A percentile compares a stretch with the other conserved stretches of the same genome.
These are phyloP conservation scores for Oophaga sylvatica DNA, from an alignment of 2,797 vertebrate genomes.

Conservation along the genomic window DNA sequence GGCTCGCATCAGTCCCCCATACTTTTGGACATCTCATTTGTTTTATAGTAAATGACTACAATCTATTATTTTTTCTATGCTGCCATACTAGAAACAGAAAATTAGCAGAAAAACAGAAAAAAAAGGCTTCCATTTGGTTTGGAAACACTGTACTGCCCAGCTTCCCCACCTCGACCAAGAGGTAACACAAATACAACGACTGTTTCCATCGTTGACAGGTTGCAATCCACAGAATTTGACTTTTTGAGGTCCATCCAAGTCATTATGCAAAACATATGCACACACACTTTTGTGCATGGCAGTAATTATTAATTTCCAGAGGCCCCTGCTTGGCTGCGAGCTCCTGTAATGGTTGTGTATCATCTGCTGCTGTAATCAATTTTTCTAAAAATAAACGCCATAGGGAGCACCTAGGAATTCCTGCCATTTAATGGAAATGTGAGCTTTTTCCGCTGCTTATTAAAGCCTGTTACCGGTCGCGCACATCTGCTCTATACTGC, in stretches of 20 bases:
- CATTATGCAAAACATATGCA: slow-evolving; percentile 59
- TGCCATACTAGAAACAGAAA: background rate
- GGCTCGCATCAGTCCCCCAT: background rate
- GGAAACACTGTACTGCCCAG: background rate
- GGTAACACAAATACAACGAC: slow-evolving; percentile 26
- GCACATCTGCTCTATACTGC: slow-evolving; percentile 4
- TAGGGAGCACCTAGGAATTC: slow-evolving; percentile 54
- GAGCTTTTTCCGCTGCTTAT: slow-evolving; percentile 28
- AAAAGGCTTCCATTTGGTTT: background rate
- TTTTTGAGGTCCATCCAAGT: slow-evolving; percentile 56
- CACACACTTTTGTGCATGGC: slow-evolving; percentile 39
- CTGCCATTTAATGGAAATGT: slow-evolving; percentile 36
- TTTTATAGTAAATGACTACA: too few species aligned
- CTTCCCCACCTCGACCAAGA: background rate
- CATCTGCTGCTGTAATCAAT: slow-evolving; percentile 57
- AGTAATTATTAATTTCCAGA: slow-evolving; percentile 59
- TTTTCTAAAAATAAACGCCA: slow-evolving; percentile 58
- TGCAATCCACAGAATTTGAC: slow-evolving; percentile 33
- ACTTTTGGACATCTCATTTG: background rate
- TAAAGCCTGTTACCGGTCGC: slow-evolving; percentile 47
- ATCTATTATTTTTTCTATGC: too few species aligned
- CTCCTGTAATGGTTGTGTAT: slow-evolving; percentile 54
- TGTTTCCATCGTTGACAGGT: slow-evolving; percentile 27
- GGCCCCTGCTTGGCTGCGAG: slow-evolving; percentile 53
- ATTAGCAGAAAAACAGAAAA: background rate